Evolutionary conservation across 2,888 invertebrate species (phyloP).

Genomic region (Caenorhabditis imperialis): DNA sequence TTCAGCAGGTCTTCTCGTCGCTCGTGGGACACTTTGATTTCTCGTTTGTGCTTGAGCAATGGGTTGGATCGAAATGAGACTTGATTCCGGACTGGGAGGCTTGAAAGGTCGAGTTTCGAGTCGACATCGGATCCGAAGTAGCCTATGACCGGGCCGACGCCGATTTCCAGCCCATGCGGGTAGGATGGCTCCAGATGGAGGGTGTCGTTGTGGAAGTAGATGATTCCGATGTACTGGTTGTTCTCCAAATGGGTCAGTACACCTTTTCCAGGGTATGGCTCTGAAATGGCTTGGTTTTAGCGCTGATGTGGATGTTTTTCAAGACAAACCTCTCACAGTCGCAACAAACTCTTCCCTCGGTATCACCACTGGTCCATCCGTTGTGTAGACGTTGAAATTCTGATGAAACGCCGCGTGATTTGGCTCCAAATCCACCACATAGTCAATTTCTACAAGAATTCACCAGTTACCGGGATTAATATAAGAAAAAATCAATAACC

Average conservation of each 20-base stretch:
- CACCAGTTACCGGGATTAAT: accelerated
- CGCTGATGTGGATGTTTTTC: too few species aligned
- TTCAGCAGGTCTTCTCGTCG: conserved; percentile 8
- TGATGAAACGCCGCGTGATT: conserved; percentile 39
- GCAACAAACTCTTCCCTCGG: conserved; percentile 32
- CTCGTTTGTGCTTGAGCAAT: conserved; percentile 20
- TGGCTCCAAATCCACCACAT: conserved; percentile 33
- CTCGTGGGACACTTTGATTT: not conserved
- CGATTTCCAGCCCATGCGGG: conserved; percentile 13
- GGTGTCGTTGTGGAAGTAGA: conserved; percentile 40
- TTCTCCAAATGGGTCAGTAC: conserved; percentile 27
- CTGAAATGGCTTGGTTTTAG: conserved; percentile 18
- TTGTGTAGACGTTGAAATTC: conserved; percentile 31
- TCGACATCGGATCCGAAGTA: conserved; percentile 45
- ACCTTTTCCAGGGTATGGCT: conserved; percentile 34
- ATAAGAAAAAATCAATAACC: conserved; percentile 5
- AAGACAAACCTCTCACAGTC: conserved; percentile 25
- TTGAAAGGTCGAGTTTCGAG: conserved; percentile 21
- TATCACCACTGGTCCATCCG: conserved; percentile 22
- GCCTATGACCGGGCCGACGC: conserved; percentile 25
- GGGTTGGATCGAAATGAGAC: conserved; percentile 17
- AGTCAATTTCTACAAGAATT: conserved; percentile 30
- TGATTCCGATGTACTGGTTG: conserved; percentile 19
- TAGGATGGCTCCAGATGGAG: conserved; percentile 35
- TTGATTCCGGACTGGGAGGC: conserved; percentile 10